phyloP scores from a whole-genome alignment of 2,113 vertebrate species.

The Sterrhoptilus dennistouni region DNA sequence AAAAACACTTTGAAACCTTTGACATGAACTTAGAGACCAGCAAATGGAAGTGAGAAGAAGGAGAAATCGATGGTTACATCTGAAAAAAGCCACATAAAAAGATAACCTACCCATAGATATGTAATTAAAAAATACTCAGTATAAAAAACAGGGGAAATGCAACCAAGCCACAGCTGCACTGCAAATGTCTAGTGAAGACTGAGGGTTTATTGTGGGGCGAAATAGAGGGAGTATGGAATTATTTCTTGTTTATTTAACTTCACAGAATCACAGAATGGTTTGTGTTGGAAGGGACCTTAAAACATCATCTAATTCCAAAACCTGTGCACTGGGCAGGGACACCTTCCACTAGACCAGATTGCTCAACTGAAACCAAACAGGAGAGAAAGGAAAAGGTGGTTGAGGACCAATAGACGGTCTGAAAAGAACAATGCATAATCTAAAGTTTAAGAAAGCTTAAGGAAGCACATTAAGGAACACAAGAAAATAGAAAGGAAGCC shows the following conservation, averaged over 20 bases:
- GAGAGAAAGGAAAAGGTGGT: neutral
- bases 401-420: neutral
- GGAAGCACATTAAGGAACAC: neutral
- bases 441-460: neutral
- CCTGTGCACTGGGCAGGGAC: neutral
- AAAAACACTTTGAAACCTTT: neutral
- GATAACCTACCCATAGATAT: neutral
- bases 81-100: neutral
- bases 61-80: neutral
- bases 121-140: neutral
- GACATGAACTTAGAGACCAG: neutral
- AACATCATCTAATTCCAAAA: neutral
- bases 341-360: neutral
- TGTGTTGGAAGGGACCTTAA: neutral
- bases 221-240: neutral
- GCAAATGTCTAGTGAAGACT: neutral
- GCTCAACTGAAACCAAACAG: neutral
- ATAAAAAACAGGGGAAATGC: neutral
- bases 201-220: rapidly evolving
- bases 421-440: neutral
- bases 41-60: conserved; percentile 15
- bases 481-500: neutral
- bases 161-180: neutral
- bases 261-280: neutral
- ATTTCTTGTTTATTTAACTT: neutral